These are phyloP conservation scores for Pseudoatta argentina DNA, from an alignment of 1,140 invertebrate genomes.

Conservation along the genomic window DNA sequence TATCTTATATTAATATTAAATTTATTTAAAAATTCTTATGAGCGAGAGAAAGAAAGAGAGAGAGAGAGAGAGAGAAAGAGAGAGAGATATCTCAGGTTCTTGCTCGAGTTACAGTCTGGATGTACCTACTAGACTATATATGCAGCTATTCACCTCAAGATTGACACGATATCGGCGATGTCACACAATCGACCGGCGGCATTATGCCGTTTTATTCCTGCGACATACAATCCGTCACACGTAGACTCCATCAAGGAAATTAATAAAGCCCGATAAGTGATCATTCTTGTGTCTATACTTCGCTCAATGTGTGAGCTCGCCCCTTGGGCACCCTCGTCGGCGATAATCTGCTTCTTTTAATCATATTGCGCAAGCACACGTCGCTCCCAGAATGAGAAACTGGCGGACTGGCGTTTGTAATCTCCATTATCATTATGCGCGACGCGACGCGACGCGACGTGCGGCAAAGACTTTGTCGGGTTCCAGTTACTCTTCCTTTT, in stretches of 20 bases:
- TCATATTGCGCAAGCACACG: constrained; percentile 64
- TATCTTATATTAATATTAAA: not conserved
- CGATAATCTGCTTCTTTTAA: constrained; percentile 67
- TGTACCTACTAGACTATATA: not conserved
- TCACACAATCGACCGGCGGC: constrained; percentile 32
- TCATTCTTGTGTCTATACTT: constrained; percentile 54
- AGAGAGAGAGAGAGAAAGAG: not conserved
- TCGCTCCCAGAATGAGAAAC: constrained; percentile 56
- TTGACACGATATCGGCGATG: constrained; percentile 26
- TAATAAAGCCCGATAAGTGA: constrained; percentile 67
- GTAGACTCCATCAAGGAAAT: constrained; percentile 59
- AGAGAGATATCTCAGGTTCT: not conserved
- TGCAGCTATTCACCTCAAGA: not conserved
- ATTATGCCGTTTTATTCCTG: constrained; percentile 38
- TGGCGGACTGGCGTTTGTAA: constrained; percentile 56
- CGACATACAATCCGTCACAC: constrained; percentile 62
- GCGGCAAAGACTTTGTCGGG: constrained; percentile 8
- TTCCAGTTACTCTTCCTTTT: not conserved
- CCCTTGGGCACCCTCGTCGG: constrained; percentile 13
- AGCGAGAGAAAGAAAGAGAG: not conserved
- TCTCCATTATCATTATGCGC: constrained; percentile 61
- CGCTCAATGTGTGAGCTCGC: constrained; percentile 42
- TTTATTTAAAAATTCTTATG: not conserved
- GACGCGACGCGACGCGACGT: constrained; percentile 15
- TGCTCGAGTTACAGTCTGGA: not conserved